Evolutionary conservation across 2,888 invertebrate species (phyloP), one percentile per base, ranked within the genome.

Genomic region (Diaphora mendica): DNA sequence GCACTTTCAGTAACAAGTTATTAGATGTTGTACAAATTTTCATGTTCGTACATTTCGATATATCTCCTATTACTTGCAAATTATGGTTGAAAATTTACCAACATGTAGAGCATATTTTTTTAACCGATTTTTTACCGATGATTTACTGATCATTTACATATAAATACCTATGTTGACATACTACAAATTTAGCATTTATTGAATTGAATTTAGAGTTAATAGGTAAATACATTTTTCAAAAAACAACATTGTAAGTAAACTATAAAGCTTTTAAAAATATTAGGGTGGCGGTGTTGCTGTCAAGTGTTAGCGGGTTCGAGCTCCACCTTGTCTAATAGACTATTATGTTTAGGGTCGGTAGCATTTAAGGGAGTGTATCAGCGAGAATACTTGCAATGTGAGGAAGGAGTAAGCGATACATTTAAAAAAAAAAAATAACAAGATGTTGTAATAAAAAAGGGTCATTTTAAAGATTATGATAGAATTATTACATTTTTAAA

Each of bases 1-100:
- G 59, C 42, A 55, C 71, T 71, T 67, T 23, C n/a, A 39, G 67
- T 44, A 55, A 70, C 44, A 33, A 23, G 26, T 44, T 64, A 48
- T 44, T 33, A 33, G 35, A 48, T 70, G 33, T 33, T 64, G 2
- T 51, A 44, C 35, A 35, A 15, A 20, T 9, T 35, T 5, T 35
- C 48, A 35, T 48, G 23, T 44, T 44, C 26, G 66, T 26, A 66
- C 7, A 44, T 26, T 15, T n/a, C 66, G 1, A 66, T 42, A 26
- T 39, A 65, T 39, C 11, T 15, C 23, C 20, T 23, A n/a, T 65
- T 7, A 7, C 23, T 23, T 51, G 51, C 3, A 7, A 20, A 5
- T 51, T 23, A 51, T 23, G 20, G 51, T 51, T 20, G 17, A 48
- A 48, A 20, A 5, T 48, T 20, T 48, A 5, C 5, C 20, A 20